These are phyloP conservation scores for Leptocoma aspasia DNA, from an alignment of 2,113 vertebrate species.

Conservation along the genomic window DNA sequence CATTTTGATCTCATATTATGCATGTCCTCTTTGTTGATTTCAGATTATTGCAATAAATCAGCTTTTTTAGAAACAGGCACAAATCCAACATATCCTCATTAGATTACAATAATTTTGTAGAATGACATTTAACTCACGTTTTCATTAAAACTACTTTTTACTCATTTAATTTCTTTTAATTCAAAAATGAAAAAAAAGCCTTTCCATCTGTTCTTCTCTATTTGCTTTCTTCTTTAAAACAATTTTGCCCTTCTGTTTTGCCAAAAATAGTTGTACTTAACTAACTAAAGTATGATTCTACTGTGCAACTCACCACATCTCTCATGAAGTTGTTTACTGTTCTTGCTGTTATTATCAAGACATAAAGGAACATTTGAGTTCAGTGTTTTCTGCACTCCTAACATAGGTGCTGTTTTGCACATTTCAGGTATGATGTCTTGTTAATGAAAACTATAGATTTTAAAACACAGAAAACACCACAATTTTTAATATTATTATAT, in stretches of 20 bases:
- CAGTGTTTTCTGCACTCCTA: neutral
- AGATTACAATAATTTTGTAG: conserved; percentile 24
- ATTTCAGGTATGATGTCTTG: neutral
- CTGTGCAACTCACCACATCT: conserved; percentile 12
- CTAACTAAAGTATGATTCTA: conserved; percentile 40
- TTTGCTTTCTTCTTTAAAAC: conserved; percentile 55
- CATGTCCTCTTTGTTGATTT: neutral
- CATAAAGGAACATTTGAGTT: neutral
- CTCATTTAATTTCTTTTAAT: conserved; percentile 46
- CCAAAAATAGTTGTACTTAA: conserved; percentile 67
- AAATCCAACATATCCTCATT: neutral
- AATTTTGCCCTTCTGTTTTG: conserved; percentile 61
- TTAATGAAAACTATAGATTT: neutral
- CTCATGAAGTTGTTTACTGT: neutral
- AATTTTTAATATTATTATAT: neutral
- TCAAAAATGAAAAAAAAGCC: conserved; percentile 26
- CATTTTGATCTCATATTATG: neutral
- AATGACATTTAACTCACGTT: neutral
- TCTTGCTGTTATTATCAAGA: conserved; percentile 20
- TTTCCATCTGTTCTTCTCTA: conserved; percentile 52
- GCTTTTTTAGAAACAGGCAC: neutral
- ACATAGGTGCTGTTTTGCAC: neutral
- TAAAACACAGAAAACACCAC: neutral
- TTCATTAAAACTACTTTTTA: conserved; percentile 43
- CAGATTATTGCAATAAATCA: conserved; percentile 1